phyloP scores from a whole-genome alignment of 2,888 invertebrate genomes.

The Tenthredo amoena region DNA sequence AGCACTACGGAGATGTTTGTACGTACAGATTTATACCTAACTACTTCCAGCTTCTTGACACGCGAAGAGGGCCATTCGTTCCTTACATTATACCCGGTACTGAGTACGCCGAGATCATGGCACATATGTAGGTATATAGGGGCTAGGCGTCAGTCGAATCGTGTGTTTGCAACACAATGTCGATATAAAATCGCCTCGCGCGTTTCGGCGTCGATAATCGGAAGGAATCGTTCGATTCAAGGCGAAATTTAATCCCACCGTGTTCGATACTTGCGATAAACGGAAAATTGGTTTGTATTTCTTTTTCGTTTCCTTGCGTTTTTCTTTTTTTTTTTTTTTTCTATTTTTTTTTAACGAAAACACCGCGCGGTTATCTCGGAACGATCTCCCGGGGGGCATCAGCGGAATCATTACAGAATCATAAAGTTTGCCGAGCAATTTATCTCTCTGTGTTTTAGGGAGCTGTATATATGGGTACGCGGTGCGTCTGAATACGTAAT shows the following conservation, averaged over 20 bases:
- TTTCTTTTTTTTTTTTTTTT: not conserved
- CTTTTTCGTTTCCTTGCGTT: no score
- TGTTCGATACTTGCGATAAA: not conserved
- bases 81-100: not conserved
- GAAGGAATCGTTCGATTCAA: not conserved
- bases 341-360: not conserved
- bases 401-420: conserved; percentile 35
- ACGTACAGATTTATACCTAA: conserved; percentile 16
- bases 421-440: conserved; percentile 44
- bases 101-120: not conserved
- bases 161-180: not conserved
- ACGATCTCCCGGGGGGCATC: conserved; percentile 45
- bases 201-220: not conserved
- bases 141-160: not conserved
- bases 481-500: conserved; percentile 47
- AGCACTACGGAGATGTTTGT: not conserved
- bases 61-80: not conserved
- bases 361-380: conserved; percentile 1
- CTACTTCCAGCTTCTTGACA: not conserved
- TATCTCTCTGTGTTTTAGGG: conserved; percentile 14
- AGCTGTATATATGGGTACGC: not conserved
- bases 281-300: no score
- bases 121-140: no score
- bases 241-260: not conserved
- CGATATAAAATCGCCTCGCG: not conserved